Evolutionary conservation across 2,797 vertebrate species (phyloP).

Genomic region (Lophotriccus pileatus): DNA sequence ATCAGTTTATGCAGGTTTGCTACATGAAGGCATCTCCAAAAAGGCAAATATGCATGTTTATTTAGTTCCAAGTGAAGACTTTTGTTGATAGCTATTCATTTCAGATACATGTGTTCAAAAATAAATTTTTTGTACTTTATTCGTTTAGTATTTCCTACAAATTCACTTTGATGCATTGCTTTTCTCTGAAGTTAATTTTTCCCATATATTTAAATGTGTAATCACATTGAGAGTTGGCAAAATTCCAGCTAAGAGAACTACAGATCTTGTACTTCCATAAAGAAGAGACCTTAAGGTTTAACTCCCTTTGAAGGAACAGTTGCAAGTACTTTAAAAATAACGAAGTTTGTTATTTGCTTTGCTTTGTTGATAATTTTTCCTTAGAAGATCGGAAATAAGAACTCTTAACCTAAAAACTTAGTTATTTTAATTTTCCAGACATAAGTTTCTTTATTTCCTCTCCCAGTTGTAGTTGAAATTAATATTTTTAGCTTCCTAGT

Average conservation of each 20-base stretch:
- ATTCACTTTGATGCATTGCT: not conserved
- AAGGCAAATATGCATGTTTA: slow-evolving; percentile 32
- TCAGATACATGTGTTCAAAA: not conserved
- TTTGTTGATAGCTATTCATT: slow-evolving; percentile 26
- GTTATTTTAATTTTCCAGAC: not conserved
- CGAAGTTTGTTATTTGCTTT: not conserved
- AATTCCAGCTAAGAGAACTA: not conserved
- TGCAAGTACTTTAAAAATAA: slow-evolving; percentile 2
- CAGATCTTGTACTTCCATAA: not conserved
- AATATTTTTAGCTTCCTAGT: not conserved
- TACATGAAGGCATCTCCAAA: slow-evolving; percentile 29
- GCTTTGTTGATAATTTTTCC: not conserved
- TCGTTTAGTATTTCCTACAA: not conserved
- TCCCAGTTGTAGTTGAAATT: not conserved
- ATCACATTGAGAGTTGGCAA: not conserved
- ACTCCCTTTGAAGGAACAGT: slow-evolving; percentile 12
- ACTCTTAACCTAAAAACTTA: not conserved
- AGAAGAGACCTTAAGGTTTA: slow-evolving; percentile 16
- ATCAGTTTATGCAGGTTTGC: slow-evolving; percentile 59
- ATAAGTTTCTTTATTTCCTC: not conserved
- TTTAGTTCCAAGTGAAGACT: not conserved
- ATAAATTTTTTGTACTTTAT: not conserved
- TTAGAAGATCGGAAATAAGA: not conserved
- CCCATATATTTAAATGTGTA: not conserved
- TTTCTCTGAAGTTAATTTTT: not conserved